A percentile compares a stretch with the other conserved stretches of the same genome.
Conservation (phyloP, 2,888 invertebrate species). For the Chironomus tentans region DNA sequence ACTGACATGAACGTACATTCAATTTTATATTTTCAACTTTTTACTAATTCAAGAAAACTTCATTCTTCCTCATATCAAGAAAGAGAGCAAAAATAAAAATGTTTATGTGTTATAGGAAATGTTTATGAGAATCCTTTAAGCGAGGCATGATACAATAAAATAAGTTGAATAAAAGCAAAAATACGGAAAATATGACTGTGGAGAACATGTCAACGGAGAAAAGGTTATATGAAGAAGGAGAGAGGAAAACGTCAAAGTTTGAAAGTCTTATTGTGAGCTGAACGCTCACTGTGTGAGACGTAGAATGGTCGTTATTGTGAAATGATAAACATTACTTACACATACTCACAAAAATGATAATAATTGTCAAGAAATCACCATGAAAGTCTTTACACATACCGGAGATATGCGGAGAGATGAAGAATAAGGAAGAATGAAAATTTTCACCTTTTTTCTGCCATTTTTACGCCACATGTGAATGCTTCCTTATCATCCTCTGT, state of each 20-base stretch:
- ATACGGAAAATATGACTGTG: not conserved
- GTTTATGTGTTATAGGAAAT: no score
- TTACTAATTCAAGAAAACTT: not conserved
- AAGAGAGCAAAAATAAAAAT: no score
- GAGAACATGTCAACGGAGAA: not conserved
- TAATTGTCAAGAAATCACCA: constrained; percentile 17
- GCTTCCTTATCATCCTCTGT: not conserved
- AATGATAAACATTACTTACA: no score
- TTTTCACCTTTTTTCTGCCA: not conserved
- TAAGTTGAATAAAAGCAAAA: no score
- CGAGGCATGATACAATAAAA: not conserved
- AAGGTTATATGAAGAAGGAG: no score
- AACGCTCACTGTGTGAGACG: no score
- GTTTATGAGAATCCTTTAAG: not conserved
- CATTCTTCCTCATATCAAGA: no score
- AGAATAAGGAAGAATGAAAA: not conserved
- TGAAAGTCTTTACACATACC: not conserved
- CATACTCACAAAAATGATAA: not conserved
- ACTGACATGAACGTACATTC: not conserved
- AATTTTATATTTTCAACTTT: not conserved
- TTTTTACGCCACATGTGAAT: not conserved
- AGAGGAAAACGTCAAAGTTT: no score
- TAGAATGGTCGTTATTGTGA: no score
- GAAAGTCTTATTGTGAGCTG: no score
- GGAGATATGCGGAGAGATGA: not conserved